Base-by-base conservation (phyloP, 2,113 vertebrate species). In the Gadus chalcogrammus region DNA sequence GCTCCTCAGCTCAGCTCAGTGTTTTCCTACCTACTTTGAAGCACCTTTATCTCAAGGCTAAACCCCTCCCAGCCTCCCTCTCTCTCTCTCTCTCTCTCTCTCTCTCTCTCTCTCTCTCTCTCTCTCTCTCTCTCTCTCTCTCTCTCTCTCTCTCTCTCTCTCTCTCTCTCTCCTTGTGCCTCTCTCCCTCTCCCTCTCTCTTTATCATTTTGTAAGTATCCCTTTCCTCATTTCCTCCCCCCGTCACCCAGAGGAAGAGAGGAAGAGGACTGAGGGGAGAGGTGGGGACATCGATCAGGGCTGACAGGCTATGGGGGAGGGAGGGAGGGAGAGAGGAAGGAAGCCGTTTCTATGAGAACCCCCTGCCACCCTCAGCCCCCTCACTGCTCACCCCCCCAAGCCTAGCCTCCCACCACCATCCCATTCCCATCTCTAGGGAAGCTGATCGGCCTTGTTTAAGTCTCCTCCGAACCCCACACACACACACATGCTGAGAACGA, bases 1-100 rank as follows among this genome's bases (percentile, higher is more conserved):
- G 70, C 78, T 71, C 67, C 68, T 78, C 27, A 75, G 74, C 72
- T 70, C 76, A 82, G 74, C 55, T 81, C 74, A 63, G 55, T 88
- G 84, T 90, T 91, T 87, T 82, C 66, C 64, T 88, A 85, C 84
- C 85, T 74, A 83, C 76, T 85, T 90, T 84, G 28, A 64, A 78
- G 72, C 73, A 76, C 38, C 65, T 80, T 88, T 87, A 87, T 90
- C 87, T 63, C 73, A 68, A 68, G 31, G 75, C 67, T 75, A 79
- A 80, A 85, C 78, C 82, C 13, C 53, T 55, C 76, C 1, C 60
- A 27, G 77, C 70, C 65, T 72, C 75, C 64, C 72, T 79, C 67
- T 62, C 60, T 77, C 73, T 65, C 74, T 73, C 72, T 31, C 28
- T 31, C 28, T 31, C 28, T 31, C 28, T 31, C 28, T 2, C 28